phyloP scores from a whole-genome alignment of 2,797 vertebrate genomes.

The Prunella strophiata region DNA sequence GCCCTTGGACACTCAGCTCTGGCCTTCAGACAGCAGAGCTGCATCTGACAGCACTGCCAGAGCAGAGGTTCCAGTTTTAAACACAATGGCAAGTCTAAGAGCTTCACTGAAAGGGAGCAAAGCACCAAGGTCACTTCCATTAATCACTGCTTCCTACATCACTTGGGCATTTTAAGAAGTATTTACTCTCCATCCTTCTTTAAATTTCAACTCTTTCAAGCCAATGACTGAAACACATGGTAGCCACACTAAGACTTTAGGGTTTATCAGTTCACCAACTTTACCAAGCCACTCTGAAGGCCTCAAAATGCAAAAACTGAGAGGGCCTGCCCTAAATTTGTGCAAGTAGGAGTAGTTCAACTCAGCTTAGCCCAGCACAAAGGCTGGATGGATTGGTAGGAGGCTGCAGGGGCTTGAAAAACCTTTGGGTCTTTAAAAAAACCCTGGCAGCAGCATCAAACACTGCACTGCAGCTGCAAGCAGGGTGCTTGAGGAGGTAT shows the following conservation, averaged over 20 bases:
- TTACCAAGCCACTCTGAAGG: background rate
- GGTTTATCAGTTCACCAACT: background rate
- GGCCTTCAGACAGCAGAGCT: background rate
- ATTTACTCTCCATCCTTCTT: background rate
- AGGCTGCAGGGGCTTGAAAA: background rate
- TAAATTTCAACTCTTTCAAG: background rate
- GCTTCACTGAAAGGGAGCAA: background rate
- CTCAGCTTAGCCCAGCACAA: background rate
- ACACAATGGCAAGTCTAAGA: background rate
- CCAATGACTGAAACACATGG: background rate
- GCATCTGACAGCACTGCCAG: background rate
- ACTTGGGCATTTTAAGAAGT: background rate
- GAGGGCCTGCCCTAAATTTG: background rate
- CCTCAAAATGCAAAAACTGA: background rate
- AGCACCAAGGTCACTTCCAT: background rate
- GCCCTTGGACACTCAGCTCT: background rate
- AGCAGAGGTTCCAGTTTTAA: background rate
- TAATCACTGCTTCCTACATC: background rate
- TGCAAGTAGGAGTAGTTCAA: background rate
- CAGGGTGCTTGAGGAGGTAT: background rate
- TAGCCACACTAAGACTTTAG: background rate
- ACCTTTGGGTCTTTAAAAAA: background rate
- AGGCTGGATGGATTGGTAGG: accelerated
- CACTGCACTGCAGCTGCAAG: background rate
- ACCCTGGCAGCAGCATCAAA: background rate